phyloP scores from a whole-genome alignment of 2,797 vertebrate species.

The Rhinella marina region DNA sequence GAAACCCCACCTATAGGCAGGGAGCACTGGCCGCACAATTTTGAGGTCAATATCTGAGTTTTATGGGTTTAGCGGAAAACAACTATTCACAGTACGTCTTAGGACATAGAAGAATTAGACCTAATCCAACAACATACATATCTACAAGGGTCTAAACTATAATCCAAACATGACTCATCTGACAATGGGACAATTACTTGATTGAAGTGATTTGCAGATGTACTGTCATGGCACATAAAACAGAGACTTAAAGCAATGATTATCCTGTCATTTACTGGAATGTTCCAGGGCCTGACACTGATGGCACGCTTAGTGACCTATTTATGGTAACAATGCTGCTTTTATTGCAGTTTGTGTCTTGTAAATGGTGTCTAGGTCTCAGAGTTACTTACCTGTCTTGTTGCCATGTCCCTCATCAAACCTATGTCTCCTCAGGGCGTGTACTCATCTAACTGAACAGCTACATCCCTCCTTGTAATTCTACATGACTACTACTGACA shows the following conservation, averaged over 20 bases:
- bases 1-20: too few species aligned
- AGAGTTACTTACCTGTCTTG: not conserved
- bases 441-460: not conserved
- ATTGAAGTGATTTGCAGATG: conserved; percentile 19
- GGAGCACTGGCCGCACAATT: too few species aligned
- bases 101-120: not conserved
- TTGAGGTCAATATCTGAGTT: not conserved
- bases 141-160: not conserved
- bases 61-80: not conserved
- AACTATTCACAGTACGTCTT: not conserved
- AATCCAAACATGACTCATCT: conserved; percentile 19
- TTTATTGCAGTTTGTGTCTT: not conserved
- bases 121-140: conserved; percentile 4
- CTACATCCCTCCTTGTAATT: not conserved
- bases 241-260: conserved; percentile 17
- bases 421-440: not conserved
- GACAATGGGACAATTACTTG: conserved; percentile 25
- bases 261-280: not conserved
- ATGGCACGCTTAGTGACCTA: conserved; percentile 21
- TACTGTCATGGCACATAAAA: conserved; percentile 6
- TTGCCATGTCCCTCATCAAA: not conserved
- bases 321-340: not conserved
- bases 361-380: not conserved
- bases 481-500: not conserved
- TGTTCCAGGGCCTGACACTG: conserved; percentile 1